Conservation (phyloP, 2,888 invertebrate genomes). For the Oligia strigilis region DNA sequence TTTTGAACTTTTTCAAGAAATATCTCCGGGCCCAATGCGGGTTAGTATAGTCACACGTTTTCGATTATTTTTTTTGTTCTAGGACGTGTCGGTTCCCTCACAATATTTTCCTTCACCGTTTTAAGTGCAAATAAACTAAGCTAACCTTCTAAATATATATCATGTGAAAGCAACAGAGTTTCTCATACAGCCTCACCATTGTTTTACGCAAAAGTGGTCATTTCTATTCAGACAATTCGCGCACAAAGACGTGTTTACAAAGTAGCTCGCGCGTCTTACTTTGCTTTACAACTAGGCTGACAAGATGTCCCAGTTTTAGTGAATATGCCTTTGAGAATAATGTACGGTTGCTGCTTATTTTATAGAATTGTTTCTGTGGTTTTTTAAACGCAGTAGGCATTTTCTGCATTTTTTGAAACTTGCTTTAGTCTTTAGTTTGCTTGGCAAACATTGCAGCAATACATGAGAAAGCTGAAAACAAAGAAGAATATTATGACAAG, state of each 20-base stretch:
- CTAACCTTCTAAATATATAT: neutral
- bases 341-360: slow-evolving; percentile 1
- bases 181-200: slow-evolving; percentile 41
- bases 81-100: too few species aligned
- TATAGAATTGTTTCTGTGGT: neutral
- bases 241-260: slow-evolving; percentile 56
- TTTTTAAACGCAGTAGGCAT: neutral
- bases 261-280: slow-evolving; percentile 35
- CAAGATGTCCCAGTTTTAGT: slow-evolving; percentile 44
- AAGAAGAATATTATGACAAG: neutral
- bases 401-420: neutral
- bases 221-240: slow-evolving; percentile 52
- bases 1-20: too few species aligned
- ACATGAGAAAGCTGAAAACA: neutral
- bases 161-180: slow-evolving; percentile 29
- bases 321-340: slow-evolving; percentile 26
- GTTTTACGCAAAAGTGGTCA: slow-evolving; percentile 52
- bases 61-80: too few species aligned
- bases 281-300: slow-evolving; percentile 37
- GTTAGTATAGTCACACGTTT: too few species aligned
- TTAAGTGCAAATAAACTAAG: too few species aligned
- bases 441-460: neutral
- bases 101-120: too few species aligned
- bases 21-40: too few species aligned
- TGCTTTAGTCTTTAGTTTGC: neutral